These are phyloP conservation scores for Isaurus tuberculatus DNA, from an alignment of 92 coral and sea anemone genomes.

Conservation along the genomic window DNA sequence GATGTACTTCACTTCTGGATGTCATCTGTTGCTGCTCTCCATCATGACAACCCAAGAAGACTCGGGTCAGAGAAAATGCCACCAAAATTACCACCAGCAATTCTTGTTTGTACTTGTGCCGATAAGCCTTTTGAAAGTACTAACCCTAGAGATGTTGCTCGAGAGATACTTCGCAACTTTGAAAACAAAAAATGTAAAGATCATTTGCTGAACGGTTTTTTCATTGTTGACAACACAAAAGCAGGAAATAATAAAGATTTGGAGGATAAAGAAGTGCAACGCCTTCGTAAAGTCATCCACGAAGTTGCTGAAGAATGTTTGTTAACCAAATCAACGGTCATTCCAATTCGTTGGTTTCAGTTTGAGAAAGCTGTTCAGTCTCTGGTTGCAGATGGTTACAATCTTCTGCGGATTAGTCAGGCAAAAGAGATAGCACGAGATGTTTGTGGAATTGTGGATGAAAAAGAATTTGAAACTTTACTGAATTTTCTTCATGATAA, in stretches of 20 bases:
- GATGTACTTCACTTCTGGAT: conserved; percentile 35
- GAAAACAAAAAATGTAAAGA: conserved; percentile 14
- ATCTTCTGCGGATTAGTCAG: conserved; percentile 36
- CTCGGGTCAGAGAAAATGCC: conserved; percentile 2
- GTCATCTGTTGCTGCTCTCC: conserved; percentile 28
- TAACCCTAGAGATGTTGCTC: conserved; percentile 36
- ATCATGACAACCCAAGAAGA: background rate
- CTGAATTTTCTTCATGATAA: conserved; percentile 67
- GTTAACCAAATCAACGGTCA: conserved; percentile 19
- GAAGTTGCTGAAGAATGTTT: conserved; percentile 42
- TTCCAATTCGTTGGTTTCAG: conserved; percentile 63
- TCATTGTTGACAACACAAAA: conserved; percentile 65
- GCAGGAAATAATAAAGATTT: conserved; percentile 24
- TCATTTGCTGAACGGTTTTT: conserved; percentile 38
- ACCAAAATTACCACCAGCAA: conserved; percentile 35
- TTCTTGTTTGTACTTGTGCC: conserved; percentile 69
- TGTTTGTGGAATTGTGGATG: conserved; percentile 31
- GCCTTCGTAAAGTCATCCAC: conserved; percentile 46
- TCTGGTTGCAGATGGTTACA: conserved; percentile 29
- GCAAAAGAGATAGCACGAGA: conserved; percentile 52
- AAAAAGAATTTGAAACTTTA: conserved; percentile 44
- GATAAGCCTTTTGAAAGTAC: conserved; percentile 49
- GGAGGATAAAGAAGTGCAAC: conserved; percentile 48
- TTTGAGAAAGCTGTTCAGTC: conserved; percentile 60
- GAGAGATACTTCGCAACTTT: conserved; percentile 29